Evolutionary conservation across 2,888 invertebrate genomes (phyloP).

Genomic region (Ditylenchus weischeri): DNA sequence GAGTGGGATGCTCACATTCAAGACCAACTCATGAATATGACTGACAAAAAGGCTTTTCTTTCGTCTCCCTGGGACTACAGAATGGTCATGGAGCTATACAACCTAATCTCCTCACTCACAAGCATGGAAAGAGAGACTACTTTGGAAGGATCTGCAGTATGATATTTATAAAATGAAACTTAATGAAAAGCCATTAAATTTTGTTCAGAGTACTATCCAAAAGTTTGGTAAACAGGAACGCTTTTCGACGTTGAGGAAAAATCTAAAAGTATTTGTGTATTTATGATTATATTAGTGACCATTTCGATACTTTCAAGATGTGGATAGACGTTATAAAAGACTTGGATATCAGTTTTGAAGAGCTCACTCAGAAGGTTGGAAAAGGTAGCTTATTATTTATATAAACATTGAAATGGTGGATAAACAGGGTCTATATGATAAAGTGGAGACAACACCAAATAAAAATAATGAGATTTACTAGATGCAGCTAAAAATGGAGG

Average conservation of each 20-base stretch:
- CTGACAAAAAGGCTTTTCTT: conserved; percentile 47
- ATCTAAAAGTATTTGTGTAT: conserved; percentile 41
- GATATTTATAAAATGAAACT: no score
- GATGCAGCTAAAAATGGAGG: no score
- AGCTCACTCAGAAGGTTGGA: conserved; percentile 51
- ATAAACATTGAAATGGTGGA: no score
- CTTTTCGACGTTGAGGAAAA: conserved; percentile 47
- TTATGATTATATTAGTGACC: not conserved
- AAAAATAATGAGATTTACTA: no score
- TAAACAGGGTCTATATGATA: no score
- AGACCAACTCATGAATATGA: conserved; percentile 49
- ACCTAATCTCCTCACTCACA: conserved; percentile 44
- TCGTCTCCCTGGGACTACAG: conserved; percentile 51
- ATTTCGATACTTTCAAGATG: conserved; percentile 33
- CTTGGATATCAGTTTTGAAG: conserved; percentile 48
- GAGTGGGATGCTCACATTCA: conserved; percentile 47
- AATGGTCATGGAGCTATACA: conserved; percentile 54
- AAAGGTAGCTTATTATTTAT: not conserved
- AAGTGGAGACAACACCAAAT: no score
- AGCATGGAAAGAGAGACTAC: conserved; percentile 55
- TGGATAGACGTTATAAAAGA: conserved; percentile 49
- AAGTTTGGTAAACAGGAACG: conserved; percentile 45
- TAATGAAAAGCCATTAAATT: no score
- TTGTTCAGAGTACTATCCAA: conserved; percentile 38
- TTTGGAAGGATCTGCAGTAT: conserved; percentile 43